A percentile compares a stretch with the other conserved stretches of the same genome.
Conservation (phyloP, 2,797 vertebrate species). For the Mormyrops attenuatus region DNA sequence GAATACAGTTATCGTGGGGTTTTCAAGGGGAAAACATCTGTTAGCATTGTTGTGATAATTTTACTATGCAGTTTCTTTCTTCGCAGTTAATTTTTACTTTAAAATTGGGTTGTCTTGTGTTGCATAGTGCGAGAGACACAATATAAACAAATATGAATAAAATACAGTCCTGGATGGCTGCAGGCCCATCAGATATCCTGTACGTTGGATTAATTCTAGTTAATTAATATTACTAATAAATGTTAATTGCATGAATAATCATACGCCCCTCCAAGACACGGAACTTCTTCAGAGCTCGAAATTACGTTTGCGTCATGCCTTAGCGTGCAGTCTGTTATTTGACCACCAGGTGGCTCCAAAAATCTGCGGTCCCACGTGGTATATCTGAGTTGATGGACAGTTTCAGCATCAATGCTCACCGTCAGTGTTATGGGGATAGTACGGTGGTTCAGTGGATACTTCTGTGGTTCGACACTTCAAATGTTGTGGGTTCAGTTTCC, state of each 20-base stretch:
- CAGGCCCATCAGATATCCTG: background rate
- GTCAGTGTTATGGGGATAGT: background rate
- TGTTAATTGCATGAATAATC: background rate
- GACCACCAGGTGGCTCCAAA: constrained; percentile 26
- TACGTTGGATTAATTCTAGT: background rate
- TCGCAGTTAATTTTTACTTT: background rate
- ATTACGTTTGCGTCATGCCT: background rate
- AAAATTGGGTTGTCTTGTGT: background rate
- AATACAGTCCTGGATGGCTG: background rate
- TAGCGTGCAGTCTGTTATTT: background rate
- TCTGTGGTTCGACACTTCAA: background rate
- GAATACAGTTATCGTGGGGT: background rate
- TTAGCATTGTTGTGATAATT: background rate
- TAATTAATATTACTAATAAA: background rate
- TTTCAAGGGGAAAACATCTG: background rate
- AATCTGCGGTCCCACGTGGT: background rate
- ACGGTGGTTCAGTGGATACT: background rate
- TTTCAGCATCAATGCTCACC: background rate
- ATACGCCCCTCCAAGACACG: background rate
- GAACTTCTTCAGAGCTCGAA: background rate
- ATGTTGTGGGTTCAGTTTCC: background rate
- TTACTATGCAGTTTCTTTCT: background rate
- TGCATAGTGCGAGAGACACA: background rate
- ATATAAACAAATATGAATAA: background rate
- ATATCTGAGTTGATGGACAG: background rate